Percentiles rank a stretch among this genome's conserved stretches.
Evolutionary conservation across 1,140 invertebrate genomes (phyloP).

Genomic region (Trachymyrmex septentrionalis): DNA sequence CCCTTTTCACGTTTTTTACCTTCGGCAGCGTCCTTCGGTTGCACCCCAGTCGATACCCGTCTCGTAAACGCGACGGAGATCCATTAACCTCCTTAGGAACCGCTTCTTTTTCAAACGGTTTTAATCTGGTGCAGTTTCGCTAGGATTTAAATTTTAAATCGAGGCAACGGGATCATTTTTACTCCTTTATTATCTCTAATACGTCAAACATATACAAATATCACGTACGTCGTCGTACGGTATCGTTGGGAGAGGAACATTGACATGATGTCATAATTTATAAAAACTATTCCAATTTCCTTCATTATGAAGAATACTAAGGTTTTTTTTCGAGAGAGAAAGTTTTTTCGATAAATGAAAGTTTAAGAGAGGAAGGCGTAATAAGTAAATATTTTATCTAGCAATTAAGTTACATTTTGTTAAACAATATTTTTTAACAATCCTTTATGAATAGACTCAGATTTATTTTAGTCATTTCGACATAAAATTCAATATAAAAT

Average conservation of each 20-base stretch:
- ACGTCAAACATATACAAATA: background rate
- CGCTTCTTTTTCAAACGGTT: slow-evolving; percentile 3
- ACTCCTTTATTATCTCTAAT: background rate
- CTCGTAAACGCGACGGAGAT: slow-evolving; percentile 22
- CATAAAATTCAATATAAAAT: background rate
- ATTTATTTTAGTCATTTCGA: background rate
- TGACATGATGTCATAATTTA: background rate
- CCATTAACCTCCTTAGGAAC: slow-evolving; percentile 33
- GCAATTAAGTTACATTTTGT: background rate
- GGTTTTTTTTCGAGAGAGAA: background rate
- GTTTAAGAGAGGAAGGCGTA: background rate
- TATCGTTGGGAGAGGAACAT: background rate
- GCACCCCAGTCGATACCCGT: slow-evolving; percentile 7
- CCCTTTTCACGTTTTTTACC: slow-evolving; percentile 43
- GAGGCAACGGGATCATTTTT: background rate
- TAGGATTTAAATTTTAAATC: slow-evolving; percentile 5
- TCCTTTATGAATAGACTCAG: background rate
- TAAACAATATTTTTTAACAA: background rate
- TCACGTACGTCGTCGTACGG: background rate
- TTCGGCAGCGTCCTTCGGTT: slow-evolving; percentile 12
- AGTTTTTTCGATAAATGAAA: background rate
- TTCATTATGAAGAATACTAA: slow-evolving; percentile 9
- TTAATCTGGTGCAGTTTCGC: background rate
- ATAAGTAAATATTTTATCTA: slow-evolving; percentile 7
- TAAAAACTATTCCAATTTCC: background rate